A percentile compares a stretch with the other conserved stretches of the same genome.
Conservation (phyloP, 2,888 invertebrate genomes). For the Patella ulyssiponensis region DNA sequence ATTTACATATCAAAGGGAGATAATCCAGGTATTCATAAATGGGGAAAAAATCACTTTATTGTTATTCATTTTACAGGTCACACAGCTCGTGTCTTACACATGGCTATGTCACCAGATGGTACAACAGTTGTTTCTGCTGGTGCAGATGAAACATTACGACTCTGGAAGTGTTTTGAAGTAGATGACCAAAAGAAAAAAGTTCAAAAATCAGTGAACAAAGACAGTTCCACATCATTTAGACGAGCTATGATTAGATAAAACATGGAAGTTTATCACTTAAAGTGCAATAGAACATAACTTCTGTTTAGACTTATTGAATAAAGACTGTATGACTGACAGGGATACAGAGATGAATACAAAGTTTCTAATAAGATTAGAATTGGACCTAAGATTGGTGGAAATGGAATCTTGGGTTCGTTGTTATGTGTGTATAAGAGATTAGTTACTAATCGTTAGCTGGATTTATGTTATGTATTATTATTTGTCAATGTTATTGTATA, state of each 20-base stretch:
- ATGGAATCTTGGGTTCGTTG: too few relatives aligned
- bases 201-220: conserved; percentile 47
- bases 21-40: too few relatives aligned
- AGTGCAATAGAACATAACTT: not conserved
- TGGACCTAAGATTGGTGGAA: too few relatives aligned
- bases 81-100: conserved; percentile 88
- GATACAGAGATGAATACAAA: not conserved
- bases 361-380: too few relatives aligned
- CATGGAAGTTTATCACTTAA: not conserved
- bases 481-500: too few relatives aligned
- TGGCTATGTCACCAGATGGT: conserved; percentile 95
- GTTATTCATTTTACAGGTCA: conserved; percentile 78
- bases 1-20: too few relatives aligned
- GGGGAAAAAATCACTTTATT: too few relatives aligned
- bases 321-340: not conserved
- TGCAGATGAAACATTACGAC: conserved; percentile 93
- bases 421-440: too few relatives aligned
- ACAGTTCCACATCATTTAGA: conserved; percentile 34
- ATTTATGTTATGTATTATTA: too few relatives aligned
- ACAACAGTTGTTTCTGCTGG: conserved; percentile 93
- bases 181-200: conserved; percentile 61
- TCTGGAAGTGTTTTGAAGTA: conserved; percentile 92
- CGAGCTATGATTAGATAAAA: conserved; percentile 25
- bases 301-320: not conserved
- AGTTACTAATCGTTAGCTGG: too few relatives aligned